These are phyloP conservation scores for Lacerta agilis DNA, from an alignment of 2,797 vertebrate genomes.

Conservation along the genomic window DNA sequence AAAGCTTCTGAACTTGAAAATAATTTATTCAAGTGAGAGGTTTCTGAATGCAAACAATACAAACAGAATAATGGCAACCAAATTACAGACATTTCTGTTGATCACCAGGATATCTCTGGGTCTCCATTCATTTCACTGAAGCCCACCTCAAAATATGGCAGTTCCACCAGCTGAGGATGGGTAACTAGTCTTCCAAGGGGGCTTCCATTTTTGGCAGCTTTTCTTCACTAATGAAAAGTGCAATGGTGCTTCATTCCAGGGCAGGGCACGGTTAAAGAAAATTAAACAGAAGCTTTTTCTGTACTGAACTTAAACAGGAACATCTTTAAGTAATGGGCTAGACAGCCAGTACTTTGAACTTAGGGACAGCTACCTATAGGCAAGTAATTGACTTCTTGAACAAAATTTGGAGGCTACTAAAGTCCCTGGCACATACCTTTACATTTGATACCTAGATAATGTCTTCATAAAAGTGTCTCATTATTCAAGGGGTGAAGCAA, in stretches of 20 bases:
- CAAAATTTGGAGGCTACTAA: background rate
- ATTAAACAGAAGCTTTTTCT: conserved; percentile 21
- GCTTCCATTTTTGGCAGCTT: background rate
- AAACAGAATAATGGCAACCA: too few species aligned
- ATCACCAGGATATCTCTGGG: background rate
- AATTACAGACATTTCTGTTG: too few species aligned
- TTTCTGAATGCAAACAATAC: background rate
- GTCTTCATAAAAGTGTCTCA: background rate
- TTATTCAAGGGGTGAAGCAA: background rate
- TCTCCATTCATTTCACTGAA: background rate
- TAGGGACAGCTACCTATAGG: background rate
- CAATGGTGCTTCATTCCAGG: too few species aligned
- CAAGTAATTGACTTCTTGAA: background rate
- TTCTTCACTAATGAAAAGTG: conserved; percentile 8
- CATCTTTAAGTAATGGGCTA: conserved; percentile 44
- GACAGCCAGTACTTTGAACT: background rate
- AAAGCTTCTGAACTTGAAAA: background rate
- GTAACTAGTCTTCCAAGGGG: too few species aligned
- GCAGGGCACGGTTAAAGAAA: too few species aligned
- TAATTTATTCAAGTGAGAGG: background rate
- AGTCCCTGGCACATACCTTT: background rate
- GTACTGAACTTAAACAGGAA: conserved; percentile 47
- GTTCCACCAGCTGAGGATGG: background rate
- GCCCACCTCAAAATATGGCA: background rate
- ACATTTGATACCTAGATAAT: background rate